These are phyloP conservation scores for Amphipoea oculea DNA, from an alignment of 2,888 invertebrate genomes.

Conservation along the genomic window DNA sequence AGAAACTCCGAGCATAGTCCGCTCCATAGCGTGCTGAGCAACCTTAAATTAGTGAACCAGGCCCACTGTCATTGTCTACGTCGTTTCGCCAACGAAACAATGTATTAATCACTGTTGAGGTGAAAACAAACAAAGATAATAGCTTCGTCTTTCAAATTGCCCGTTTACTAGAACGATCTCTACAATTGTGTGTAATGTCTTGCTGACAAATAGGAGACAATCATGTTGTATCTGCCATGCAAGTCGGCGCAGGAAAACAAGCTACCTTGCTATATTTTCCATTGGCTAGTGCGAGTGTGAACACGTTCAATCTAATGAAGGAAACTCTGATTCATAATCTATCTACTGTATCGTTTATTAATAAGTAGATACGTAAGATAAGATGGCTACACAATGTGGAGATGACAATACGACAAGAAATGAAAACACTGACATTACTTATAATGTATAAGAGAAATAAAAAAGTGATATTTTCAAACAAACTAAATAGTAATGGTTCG, in stretches of 20 bases:
- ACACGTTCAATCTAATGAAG: background rate
- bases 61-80: too few relatives aligned
- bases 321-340: background rate
- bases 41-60: too few relatives aligned
- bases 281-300: background rate
- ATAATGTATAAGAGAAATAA: background rate
- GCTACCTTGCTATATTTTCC: constrained; percentile 3
- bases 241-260: constrained; percentile 18
- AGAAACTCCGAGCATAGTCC: too few relatives aligned
- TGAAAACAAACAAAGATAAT: background rate
- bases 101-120: background rate
- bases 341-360: background rate
- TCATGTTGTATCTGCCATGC: constrained; percentile 20
- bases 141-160: background rate
- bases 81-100: too few relatives aligned
- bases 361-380: background rate
- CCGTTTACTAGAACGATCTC: constrained; percentile 5
- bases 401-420: background rate
- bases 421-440: background rate
- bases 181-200: constrained; percentile 1
- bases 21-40: too few relatives aligned
- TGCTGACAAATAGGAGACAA: constrained; percentile 15
- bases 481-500: background rate
- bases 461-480: background rate
- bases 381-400: background rate